A percentile compares a stretch with the other conserved stretches of the same genome.
These are phyloP conservation scores for Egretta garzetta DNA, from an alignment of 2,113 vertebrate species.

Conservation along the genomic window DNA sequence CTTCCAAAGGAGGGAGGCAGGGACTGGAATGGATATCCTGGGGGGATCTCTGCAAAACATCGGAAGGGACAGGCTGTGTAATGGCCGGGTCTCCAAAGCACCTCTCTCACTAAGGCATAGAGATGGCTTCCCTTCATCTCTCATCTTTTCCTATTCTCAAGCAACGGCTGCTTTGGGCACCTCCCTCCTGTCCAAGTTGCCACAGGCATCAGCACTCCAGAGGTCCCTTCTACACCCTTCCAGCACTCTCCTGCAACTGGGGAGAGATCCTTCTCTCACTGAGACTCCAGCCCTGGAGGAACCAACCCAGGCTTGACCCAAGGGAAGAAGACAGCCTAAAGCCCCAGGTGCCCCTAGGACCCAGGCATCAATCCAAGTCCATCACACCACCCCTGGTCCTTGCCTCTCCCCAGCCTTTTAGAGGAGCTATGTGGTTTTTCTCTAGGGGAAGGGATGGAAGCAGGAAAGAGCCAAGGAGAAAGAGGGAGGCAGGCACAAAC, in stretches of 20 bases:
- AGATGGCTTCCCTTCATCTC: background rate
- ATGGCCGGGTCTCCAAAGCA: background rate
- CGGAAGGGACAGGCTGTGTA: background rate
- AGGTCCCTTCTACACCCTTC: background rate
- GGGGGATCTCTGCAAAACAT: slow-evolving; percentile 83
- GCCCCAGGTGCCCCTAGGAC: background rate
- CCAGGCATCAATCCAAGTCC: background rate
- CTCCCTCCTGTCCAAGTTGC: background rate
- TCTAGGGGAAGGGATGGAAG: slow-evolving; percentile 30
- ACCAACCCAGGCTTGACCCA: background rate
- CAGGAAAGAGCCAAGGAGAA: slow-evolving; percentile 44
- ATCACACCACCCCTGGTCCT: background rate
- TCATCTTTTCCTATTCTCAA: background rate
- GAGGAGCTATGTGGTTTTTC: background rate
- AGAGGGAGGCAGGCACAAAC: slow-evolving; percentile 45
- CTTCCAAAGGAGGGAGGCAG: slow-evolving; percentile 86
- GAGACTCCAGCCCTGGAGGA: background rate
- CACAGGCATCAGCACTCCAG: background rate
- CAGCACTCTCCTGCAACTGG: background rate
- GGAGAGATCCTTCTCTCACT: background rate
- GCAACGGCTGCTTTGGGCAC: background rate
- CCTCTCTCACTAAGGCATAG: background rate
- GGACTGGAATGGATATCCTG: slow-evolving; percentile 88
- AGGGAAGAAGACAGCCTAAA: background rate
- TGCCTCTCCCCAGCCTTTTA: background rate